Percentiles rank a stretch among this genome's conserved stretches.
Conservation (phyloP, 2,797 vertebrate species). For the Carcharodon carcharias region DNA sequence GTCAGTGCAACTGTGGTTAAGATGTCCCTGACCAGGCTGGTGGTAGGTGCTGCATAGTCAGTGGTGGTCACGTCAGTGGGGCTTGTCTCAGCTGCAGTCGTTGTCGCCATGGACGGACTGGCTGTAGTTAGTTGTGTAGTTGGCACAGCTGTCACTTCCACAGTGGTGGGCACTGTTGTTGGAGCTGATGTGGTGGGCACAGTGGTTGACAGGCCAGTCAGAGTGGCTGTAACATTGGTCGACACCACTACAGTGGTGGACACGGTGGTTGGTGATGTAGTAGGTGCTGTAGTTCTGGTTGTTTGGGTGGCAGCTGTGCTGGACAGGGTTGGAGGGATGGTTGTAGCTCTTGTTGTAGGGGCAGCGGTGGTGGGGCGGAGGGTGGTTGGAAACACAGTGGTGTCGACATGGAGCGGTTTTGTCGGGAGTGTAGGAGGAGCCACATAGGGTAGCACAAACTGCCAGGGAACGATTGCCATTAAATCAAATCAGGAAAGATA, state of each 20-base stretch:
- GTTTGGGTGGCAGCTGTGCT: slow-evolving; percentile 50
- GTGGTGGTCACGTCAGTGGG: slow-evolving; percentile 43
- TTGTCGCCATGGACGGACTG: slow-evolving; percentile 45
- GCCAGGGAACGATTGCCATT: rapidly evolving
- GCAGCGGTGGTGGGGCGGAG: neutral
- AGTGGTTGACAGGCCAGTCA: slow-evolving; percentile 44
- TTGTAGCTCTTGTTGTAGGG: slow-evolving; percentile 14
- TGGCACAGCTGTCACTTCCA: neutral
- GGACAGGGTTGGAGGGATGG: slow-evolving; percentile 53
- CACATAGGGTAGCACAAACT: slow-evolving; percentile 44
- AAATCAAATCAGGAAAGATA: slow-evolving; percentile 29
- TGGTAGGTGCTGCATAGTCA: slow-evolving; percentile 38
- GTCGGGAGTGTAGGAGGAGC: slow-evolving; percentile 46
- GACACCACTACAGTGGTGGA: slow-evolving; percentile 40
- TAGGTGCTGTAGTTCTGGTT: slow-evolving; percentile 42
- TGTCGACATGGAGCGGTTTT: slow-evolving; percentile 46
- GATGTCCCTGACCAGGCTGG: slow-evolving; percentile 44
- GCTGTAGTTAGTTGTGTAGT: slow-evolving; percentile 35
- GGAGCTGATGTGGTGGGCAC: slow-evolving; percentile 50
- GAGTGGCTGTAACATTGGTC: slow-evolving; percentile 43
- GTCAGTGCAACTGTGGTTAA: slow-evolving; percentile 40
- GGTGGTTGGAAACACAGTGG: slow-evolving; percentile 41
- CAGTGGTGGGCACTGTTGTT: slow-evolving; percentile 44
- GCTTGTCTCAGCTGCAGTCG: slow-evolving; percentile 42
- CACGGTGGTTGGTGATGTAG: slow-evolving; percentile 40